These are phyloP conservation scores for Thomomys bottae DNA, from an alignment of 2,113 vertebrate genomes.

Conservation along the genomic window DNA sequence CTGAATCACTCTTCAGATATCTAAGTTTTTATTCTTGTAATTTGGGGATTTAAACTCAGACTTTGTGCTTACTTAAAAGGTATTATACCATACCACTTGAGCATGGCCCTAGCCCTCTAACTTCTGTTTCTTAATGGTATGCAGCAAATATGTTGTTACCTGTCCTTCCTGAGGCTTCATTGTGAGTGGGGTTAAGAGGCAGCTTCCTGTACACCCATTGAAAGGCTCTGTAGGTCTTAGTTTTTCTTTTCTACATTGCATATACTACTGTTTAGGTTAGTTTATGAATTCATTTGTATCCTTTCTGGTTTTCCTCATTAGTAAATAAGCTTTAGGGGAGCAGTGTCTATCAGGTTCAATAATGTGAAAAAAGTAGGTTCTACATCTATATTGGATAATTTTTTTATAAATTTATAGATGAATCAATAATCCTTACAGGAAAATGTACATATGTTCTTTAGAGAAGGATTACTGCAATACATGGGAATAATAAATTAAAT, in stretches of 20 bases:
- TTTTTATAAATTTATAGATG: neutral
- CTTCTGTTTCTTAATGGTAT: neutral
- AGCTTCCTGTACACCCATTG: neutral
- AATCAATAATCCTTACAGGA: neutral
- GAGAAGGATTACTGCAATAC: neutral
- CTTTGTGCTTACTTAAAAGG: too few species aligned
- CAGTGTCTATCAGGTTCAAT: neutral
- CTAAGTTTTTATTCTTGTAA: too few species aligned
- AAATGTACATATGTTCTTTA: neutral
- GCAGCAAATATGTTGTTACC: neutral
- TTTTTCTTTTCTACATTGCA: neutral
- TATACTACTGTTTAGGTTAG: neutral
- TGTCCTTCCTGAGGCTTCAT: neutral
- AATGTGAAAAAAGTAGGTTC: neutral
- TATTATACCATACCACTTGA: too few species aligned
- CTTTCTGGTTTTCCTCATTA: neutral
- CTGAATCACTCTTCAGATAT: neutral
- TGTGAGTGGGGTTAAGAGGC: neutral
- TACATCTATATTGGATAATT: neutral
- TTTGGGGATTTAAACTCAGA: too few species aligned
- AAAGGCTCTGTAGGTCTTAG: neutral
- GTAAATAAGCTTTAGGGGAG: neutral
- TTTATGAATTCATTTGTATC: neutral
- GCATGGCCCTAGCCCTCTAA: neutral
- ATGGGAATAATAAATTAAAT: neutral